Percentiles rank a stretch among this genome's conserved stretches.
Evolutionary conservation across 1,140 invertebrate genomes (phyloP).

Genomic region (Ceratina japonica): DNA sequence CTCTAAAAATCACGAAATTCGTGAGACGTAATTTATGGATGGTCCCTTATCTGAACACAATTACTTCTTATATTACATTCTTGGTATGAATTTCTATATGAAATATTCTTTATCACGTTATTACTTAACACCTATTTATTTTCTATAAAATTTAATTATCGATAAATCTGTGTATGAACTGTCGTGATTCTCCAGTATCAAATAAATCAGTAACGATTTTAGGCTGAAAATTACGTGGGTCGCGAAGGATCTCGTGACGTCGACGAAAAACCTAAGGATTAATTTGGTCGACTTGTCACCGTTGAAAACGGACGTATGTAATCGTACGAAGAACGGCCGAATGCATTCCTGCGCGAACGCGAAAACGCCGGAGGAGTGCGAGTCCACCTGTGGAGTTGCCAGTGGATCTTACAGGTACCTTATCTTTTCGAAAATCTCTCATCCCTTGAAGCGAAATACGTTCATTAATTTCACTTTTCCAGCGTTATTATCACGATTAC

Average conservation of each 20-base stretch:
- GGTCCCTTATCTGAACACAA: too few relatives aligned
- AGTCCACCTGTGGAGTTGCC: conserved; percentile 79
- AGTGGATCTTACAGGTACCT: conserved; percentile 74
- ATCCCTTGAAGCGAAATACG: neutral
- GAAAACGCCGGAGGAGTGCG: conserved; percentile 77
- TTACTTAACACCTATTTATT: too few relatives aligned
- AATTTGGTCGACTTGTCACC: conserved; percentile 71
- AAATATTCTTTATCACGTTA: too few relatives aligned
- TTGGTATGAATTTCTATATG: too few relatives aligned
- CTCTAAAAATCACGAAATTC: too few relatives aligned
- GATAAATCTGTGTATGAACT: too few relatives aligned
- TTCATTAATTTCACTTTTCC: too few relatives aligned
- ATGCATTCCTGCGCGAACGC: conserved; percentile 79
- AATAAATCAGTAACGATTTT: neutral
- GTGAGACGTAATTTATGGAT: too few relatives aligned
- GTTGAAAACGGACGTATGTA: conserved; percentile 66
- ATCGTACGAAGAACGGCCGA: conserved; percentile 64
- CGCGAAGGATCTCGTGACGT: conserved; percentile 67
- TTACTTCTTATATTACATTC: too few relatives aligned
- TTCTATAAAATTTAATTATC: too few relatives aligned
- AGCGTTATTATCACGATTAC: too few relatives aligned
- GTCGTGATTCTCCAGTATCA: neutral
- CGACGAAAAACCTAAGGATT: conserved; percentile 76
- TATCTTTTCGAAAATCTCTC: too few relatives aligned
- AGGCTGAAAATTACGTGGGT: conserved; percentile 80